Percentiles rank a stretch among this genome's conserved stretches.
These are phyloP conservation scores for Lates calcarifer DNA, from an alignment of 2,113 vertebrate genomes.

Conservation along the genomic window DNA sequence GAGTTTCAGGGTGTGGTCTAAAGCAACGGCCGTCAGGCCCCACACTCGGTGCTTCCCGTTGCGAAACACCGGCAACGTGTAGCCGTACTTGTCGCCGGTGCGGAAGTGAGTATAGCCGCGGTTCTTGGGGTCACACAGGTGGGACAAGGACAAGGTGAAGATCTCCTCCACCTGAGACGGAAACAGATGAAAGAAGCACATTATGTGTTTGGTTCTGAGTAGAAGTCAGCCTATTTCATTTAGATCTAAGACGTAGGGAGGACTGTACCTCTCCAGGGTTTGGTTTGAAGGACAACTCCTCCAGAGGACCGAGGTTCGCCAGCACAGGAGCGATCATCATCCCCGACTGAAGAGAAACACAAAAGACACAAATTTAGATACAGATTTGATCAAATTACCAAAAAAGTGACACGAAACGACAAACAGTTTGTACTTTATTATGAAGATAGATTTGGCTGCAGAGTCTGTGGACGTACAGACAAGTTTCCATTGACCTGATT, in stretches of 20 bases:
- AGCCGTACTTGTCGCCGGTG: constrained; percentile 78
- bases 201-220: not conserved
- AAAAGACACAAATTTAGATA: not conserved
- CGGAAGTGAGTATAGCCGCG: constrained; percentile 93
- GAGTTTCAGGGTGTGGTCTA: constrained; percentile 87
- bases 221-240: not conserved
- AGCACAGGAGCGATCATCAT: constrained; percentile 89
- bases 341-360: constrained; percentile 78
- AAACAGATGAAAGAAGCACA: not conserved
- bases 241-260: not conserved
- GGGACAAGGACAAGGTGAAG: constrained; percentile 88
- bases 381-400: not conserved
- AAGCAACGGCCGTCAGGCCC: constrained; percentile 90
- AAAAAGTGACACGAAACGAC: not conserved
- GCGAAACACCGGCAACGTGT: constrained; percentile 92
- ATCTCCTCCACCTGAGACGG: constrained; percentile 90
- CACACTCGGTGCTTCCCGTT: constrained; percentile 90
- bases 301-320: constrained; percentile 89
- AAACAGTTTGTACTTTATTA: no score
- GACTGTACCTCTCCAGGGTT: constrained; percentile 89
- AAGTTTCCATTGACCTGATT: no score
- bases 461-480: no score
- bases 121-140: constrained; percentile 86
- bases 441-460: no score
- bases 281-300: constrained; percentile 86